These are phyloP conservation scores for Toxostoma redivivum DNA, from an alignment of 2,113 vertebrate species.

Conservation along the genomic window DNA sequence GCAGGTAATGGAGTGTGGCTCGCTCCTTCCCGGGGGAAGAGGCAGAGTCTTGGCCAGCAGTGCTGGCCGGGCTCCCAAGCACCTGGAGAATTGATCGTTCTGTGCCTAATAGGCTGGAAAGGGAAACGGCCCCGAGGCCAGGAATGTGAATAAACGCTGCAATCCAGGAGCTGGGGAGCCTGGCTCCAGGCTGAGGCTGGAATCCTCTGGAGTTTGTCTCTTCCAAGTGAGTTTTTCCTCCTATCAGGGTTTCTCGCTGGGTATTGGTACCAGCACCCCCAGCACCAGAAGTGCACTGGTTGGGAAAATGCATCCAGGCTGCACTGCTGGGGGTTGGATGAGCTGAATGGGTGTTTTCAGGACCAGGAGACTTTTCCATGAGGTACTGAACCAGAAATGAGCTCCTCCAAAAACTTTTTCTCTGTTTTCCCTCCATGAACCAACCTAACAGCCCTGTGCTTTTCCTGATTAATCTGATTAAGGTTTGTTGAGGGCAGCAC, in stretches of 20 bases:
- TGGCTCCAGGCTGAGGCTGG: neutral
- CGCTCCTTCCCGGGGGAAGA: neutral
- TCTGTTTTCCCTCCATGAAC: neutral
- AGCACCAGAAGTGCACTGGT: neutral
- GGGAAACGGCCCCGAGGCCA: neutral
- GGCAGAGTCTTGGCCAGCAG: neutral
- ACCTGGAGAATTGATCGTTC: neutral
- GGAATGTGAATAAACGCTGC: neutral
- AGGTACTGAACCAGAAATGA: neutral
- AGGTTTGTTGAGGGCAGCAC: neutral
- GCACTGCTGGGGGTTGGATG: neutral
- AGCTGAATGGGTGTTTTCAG: neutral
- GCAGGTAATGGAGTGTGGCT: neutral
- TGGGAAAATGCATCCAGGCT: neutral
- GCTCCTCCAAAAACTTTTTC: neutral
- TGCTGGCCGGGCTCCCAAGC: neutral
- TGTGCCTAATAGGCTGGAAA: constrained; percentile 25
- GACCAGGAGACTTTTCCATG: neutral
- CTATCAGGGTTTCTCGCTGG: neutral
- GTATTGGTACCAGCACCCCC: neutral
- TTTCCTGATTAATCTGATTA: neutral
- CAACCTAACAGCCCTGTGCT: neutral
- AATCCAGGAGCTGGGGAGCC: neutral
- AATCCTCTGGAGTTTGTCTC: neutral
- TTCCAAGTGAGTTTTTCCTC: neutral